Evolutionary conservation across 2,888 invertebrate species (phyloP), one percentile per base, ranked within the genome.

Genomic region (Keiferia lycopersicella): DNA sequence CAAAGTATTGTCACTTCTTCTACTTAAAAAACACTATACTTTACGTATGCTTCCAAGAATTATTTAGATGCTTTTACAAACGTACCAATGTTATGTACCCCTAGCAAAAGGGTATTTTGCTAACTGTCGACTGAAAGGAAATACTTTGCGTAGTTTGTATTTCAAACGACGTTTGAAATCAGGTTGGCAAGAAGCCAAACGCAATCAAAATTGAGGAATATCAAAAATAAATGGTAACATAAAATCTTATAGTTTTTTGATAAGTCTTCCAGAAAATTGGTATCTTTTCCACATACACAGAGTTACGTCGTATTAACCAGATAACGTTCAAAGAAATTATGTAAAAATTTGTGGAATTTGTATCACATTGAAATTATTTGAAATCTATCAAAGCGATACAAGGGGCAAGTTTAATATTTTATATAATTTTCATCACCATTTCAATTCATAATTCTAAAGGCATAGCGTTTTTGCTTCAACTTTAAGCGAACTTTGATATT

Each of bases 401-500:
- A 4, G 45, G n/a, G n/a, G 8, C 1, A 58, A 16, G 11, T 56
- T 26, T 56, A 12, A 30, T 10, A 34, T 10, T 34, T 34, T 34
- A 34, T 34, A 34, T 8, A 34, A 10, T 56, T 56, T 56, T 30
- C 38, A 45, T 45, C 45, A 45, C n/a, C 8, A 45, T 45, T 58
- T 58, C 20, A 18, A 38, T 39, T 58, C n/a, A 38, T 20, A 59
- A 59, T 59, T 59, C 59, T 20, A n/a, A 39, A 41, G 38, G 41
- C 59, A 59, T 41, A 58, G 20, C 39, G 30, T 20, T 39, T 39
- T 41, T 18, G 53, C 41, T n/a, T 1, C 41, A 59, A 59, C 39
- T 41, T 59, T 20, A 22, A 18, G 30, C 20, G 41, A 59, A 59
- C 59, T 59, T 41, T 59, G 18, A 22, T 59, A 59, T 59, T 41